phyloP scores from a whole-genome alignment of 2,113 vertebrate species.

The Lycaon pictus region DNA sequence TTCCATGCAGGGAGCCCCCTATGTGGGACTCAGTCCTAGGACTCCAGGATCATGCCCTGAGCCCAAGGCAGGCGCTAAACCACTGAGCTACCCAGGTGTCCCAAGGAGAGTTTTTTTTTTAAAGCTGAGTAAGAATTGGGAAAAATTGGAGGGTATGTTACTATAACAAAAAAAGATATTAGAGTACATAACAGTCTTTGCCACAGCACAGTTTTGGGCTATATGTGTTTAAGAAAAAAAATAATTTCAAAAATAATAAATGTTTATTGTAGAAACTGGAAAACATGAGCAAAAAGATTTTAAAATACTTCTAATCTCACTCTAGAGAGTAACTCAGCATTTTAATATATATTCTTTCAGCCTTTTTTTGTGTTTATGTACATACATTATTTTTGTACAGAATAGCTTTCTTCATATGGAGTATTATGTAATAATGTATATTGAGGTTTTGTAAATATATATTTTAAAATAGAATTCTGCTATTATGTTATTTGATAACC shows the following conservation, averaged over 20 bases:
- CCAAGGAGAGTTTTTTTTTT: neutral
- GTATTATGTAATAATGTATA: neutral
- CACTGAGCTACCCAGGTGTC: too few relatives aligned
- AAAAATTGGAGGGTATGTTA: neutral
- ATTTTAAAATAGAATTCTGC: constrained; percentile 2
- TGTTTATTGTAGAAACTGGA: constrained; percentile 38
- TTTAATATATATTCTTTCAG: constrained; percentile 8
- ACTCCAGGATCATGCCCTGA: too few relatives aligned
- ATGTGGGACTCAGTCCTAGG: too few relatives aligned
- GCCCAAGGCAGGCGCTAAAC: too few relatives aligned
- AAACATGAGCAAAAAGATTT: neutral
- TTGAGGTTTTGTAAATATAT: neutral
- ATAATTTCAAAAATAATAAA: constrained; percentile 10
- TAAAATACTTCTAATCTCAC: neutral
- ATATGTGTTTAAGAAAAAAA: neutral
- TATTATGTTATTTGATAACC: neutral
- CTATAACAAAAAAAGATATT: neutral
- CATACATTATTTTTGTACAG: neutral
- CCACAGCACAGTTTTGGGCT: neutral
- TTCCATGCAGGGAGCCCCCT: too few relatives aligned
- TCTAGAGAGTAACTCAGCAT: neutral
- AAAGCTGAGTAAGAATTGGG: constrained; percentile 12
- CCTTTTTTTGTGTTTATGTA: neutral
- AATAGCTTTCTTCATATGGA: constrained; percentile 7
- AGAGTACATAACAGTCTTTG: constrained; percentile 37